Conservation (phyloP, 1,140 invertebrate species). For the Heliothis virescens region DNA sequence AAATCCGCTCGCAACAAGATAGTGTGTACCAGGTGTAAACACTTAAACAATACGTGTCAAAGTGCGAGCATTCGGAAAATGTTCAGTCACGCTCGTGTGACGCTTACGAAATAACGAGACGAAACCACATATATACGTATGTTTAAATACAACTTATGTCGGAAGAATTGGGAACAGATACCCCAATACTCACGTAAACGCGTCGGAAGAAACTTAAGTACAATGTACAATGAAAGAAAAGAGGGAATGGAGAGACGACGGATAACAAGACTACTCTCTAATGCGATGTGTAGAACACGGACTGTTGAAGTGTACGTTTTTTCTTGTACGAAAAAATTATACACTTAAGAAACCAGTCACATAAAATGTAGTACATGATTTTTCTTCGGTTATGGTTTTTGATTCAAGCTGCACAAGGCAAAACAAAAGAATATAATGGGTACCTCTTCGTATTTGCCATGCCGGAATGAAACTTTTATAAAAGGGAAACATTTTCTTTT, state of each 20-base stretch:
- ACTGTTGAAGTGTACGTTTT: not conserved
- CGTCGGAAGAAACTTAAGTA: not conserved
- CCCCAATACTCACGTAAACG: not conserved
- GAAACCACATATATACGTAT: not conserved
- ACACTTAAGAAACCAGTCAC: too few relatives aligned
- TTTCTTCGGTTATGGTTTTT: too few relatives aligned
- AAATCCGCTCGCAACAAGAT: too few relatives aligned
- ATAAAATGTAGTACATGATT: too few relatives aligned
- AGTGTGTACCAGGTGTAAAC: too few relatives aligned
- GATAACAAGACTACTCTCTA: slow-evolving; percentile 37
- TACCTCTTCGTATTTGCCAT: too few relatives aligned
- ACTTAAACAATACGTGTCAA: slow-evolving; percentile 7
- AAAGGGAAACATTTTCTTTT: not conserved
- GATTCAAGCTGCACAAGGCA: too few relatives aligned
- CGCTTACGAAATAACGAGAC: slow-evolving; percentile 2
- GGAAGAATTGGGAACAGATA: not conserved
- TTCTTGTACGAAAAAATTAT: too few relatives aligned
- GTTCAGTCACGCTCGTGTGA: not conserved
- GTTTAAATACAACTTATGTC: not conserved
- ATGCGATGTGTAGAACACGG: not conserved
- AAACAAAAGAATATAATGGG: too few relatives aligned
- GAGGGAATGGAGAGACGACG: not conserved
- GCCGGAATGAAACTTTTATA: too few relatives aligned
- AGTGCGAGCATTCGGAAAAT: slow-evolving; percentile 8
- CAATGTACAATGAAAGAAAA: not conserved